Evolutionary conservation across 2,888 invertebrate species (phyloP).

Genomic region (Xylota sylvarum): DNA sequence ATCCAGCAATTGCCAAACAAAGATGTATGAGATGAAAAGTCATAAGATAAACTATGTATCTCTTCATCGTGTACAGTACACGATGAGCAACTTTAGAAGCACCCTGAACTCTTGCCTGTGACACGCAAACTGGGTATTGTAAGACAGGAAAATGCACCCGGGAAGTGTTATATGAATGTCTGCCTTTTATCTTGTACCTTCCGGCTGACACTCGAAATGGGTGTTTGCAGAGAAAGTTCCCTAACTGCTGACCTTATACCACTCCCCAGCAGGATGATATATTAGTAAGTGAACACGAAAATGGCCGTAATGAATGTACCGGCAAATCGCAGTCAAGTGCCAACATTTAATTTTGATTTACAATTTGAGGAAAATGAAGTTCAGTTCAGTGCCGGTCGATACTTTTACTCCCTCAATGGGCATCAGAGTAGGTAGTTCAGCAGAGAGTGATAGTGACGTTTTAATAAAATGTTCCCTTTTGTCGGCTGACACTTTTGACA

Average conservation of each 20-base stretch:
- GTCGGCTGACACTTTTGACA: constrained; percentile 12
- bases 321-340: constrained; percentile 39
- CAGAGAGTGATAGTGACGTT: constrained; percentile 4
- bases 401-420: constrained; percentile 3
- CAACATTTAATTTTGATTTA: constrained; percentile 55
- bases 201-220: constrained; percentile 39
- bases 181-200: constrained; percentile 46
- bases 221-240: constrained; percentile 10
- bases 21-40: constrained; percentile 25
- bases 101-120: constrained; percentile 7
- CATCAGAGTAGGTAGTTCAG: constrained; percentile 1
- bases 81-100: neutral
- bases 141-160: constrained; percentile 40
- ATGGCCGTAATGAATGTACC: constrained; percentile 21
- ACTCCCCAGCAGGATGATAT: constrained; percentile 1
- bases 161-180: constrained; percentile 44
- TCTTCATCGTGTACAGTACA: neutral
- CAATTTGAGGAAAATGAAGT: neutral
- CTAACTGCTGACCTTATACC: constrained; percentile 31
- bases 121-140: constrained; percentile 35
- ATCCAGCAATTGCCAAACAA: constrained; percentile 29
- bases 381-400: neutral
- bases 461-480: constrained; percentile 21
- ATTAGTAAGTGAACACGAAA: constrained; percentile 27
- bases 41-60: constrained; percentile 17